Evolutionary conservation across 2,797 vertebrate species (phyloP), one percentile per base, ranked within the genome.

Genomic region (Spinus olivaceus): DNA sequence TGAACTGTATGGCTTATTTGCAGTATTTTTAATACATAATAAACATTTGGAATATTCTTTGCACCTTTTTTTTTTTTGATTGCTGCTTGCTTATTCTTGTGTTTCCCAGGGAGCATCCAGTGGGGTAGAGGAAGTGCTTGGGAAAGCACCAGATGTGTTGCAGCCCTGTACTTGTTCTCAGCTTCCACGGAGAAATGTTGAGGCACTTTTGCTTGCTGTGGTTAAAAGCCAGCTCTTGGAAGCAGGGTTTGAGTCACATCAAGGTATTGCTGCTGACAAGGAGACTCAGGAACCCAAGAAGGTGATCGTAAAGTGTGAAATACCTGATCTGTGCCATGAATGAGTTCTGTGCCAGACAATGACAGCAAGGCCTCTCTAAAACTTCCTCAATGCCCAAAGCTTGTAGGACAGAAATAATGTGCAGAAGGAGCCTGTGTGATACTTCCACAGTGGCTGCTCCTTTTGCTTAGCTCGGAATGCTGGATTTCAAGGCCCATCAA

Each of bases 21-120:
- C 96, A 63, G 88, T 97, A 97, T 97, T 97, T 98, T 97, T 98
- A 97, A 98, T 98, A 97, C 97, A 95, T 97, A 98, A 98, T 98
- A 98, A 98, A 98, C 90, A 95, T 95, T 97, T 97, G 93, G 97
- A 97, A 96, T 97, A 97, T 92, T 98, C 83, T 94, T 95, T 83
- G 94, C 94, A 91, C 27, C 9, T 86, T 60, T 88, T 81, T 86
- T 86, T 88, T 81, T 73, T 72, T 78, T 71, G 41, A 19, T 88
- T 47, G 42, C 63, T 90, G 12, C 35, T 71, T 95, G 14, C 37
- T 95, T 94, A 30, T 46, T 5, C 1, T n/a, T 81, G 9, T 27
- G 19, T 60, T 49, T 86, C 60, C 20, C 22, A 11, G 30, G 21
- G 32, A 64, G 20, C 16, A 81, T 25, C 67, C 46, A 39, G n/a